Base-by-base conservation (phyloP, 2,888 invertebrate genomes). In the Cheilosia variabilis region DNA sequence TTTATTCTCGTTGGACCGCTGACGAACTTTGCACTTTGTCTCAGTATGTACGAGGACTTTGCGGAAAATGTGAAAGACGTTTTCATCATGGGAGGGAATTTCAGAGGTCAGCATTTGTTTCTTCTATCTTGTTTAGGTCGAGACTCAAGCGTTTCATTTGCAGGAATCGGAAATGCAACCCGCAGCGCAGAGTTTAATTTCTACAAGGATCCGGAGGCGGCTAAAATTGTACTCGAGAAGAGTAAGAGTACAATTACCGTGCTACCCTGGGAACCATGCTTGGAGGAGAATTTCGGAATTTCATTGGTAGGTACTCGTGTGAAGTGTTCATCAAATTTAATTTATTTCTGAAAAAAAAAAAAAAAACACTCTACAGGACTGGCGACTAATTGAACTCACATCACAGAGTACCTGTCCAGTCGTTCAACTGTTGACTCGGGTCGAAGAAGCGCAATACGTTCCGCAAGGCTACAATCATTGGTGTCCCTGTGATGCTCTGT, bases 11-110 rank as follows among this genome's bases (percentile, higher is more conserved):
- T 96, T 34, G 97, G 95, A 2, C 94, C 97, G 0, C 90, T 97
- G 43, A 97, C 97, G 1, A 97, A 97, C 89, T 92, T 96, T 55
- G 97, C 97, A 0, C 89, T 96, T 81, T 95, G 96, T 2, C 93
- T 95, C 1, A 94, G 94, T 89, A 89, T 96, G 86, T 95, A 95
- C 88, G 94, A 95, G 0, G 87, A 88, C 4, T 95, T 97, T 89
- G 90, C 94, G 2, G 89, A 93, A 24, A 93, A 94, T 87, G 91
- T 97, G 0, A 94, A 95, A 63, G 94, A 95, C 65, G 92, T 97
- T 45, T 95, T 94, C 89, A 93, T 97, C 2, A 96, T 96, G 93
- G 97, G 97, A n/a, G 97, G 97, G 81, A 96, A 96, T 91, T 94
- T 94, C 87, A 93, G 93, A 88, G 95, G 96, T 96, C 91, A 91